phyloP scores from a whole-genome alignment of 2,113 vertebrate genomes.

The Limanda limanda region DNA sequence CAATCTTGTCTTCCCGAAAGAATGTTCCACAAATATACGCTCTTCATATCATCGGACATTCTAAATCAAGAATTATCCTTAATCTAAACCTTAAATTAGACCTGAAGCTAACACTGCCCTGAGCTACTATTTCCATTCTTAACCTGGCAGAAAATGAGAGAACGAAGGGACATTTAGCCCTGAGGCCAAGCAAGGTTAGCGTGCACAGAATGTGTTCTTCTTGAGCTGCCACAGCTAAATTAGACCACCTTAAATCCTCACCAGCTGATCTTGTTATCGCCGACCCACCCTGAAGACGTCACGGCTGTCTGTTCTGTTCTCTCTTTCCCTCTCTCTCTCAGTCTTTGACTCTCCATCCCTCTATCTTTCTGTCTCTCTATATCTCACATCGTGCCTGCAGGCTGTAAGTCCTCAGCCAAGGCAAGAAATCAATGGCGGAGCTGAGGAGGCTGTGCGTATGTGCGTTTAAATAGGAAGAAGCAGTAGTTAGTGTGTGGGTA shows the following conservation, averaged over 20 bases:
- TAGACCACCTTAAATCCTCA: slow-evolving; percentile 55
- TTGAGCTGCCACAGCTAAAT: slow-evolving; percentile 28
- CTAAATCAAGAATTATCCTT: slow-evolving; percentile 10
- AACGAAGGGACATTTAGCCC: slow-evolving; percentile 6
- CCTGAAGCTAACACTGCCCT: slow-evolving; percentile 11
- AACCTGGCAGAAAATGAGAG: slow-evolving; percentile 9
- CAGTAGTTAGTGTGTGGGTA: slow-evolving; percentile 53
- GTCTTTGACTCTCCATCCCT: background rate
- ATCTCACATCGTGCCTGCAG: slow-evolving; percentile 46
- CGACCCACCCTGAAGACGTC: slow-evolving; percentile 46
- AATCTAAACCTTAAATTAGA: slow-evolving; percentile 4
- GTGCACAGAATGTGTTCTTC: slow-evolving; percentile 14
- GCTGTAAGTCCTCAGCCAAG: slow-evolving; percentile 57
- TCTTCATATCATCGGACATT: slow-evolving; percentile 24
- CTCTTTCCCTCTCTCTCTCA: slow-evolving; percentile 7
- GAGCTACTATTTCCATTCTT: slow-evolving; percentile 11
- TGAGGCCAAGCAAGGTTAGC: slow-evolving; percentile 12
- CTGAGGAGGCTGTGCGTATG: slow-evolving; percentile 34
- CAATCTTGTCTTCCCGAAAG: slow-evolving; percentile 10
- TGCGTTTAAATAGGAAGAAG: slow-evolving; percentile 38
- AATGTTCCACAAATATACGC: background rate
- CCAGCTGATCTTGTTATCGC: slow-evolving; percentile 46
- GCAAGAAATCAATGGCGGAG: slow-evolving; percentile 66
- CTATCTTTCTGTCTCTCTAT: slow-evolving; percentile 21
- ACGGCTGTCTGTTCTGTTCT: slow-evolving; percentile 17